Conservation (phyloP, 2,113 vertebrate species). For the Gymnocephalus cernua region DNA sequence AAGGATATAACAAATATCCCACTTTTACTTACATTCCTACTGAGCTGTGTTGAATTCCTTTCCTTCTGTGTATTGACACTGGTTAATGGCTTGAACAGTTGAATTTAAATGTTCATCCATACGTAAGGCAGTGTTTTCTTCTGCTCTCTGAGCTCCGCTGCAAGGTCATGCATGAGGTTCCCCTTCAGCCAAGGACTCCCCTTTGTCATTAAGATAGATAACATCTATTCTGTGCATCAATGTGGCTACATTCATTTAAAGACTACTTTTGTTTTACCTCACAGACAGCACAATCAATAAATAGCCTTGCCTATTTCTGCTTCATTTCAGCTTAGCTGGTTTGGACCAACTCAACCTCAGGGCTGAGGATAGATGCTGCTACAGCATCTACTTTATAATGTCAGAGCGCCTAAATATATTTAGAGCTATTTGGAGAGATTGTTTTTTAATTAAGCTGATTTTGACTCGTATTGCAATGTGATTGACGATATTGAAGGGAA, state of each 20-base stretch:
- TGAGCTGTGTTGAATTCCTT: neutral
- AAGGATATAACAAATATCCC: neutral
- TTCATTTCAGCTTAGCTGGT: slow-evolving; percentile 60
- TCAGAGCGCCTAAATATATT: neutral
- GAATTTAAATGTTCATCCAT: slow-evolving; percentile 55
- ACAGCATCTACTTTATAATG: neutral
- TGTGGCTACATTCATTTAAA: slow-evolving; percentile 70
- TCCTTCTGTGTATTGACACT: slow-evolving; percentile 12
- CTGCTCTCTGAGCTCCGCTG: slow-evolving; percentile 1
- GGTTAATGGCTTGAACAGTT: slow-evolving; percentile 40
- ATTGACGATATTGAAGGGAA: no score
- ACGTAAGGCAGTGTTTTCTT: slow-evolving; percentile 21
- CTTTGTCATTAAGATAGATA: slow-evolving; percentile 78
- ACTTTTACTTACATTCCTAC: slow-evolving; percentile 5
- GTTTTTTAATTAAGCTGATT: no score
- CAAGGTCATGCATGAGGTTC: slow-evolving; percentile 74
- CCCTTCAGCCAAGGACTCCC: slow-evolving; percentile 73
- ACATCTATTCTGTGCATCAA: slow-evolving; percentile 67
- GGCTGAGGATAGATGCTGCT: slow-evolving; percentile 19
- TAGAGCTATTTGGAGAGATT: no score
- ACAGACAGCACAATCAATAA: slow-evolving; percentile 72
- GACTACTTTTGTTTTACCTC: slow-evolving; percentile 76
- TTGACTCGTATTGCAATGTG: no score
- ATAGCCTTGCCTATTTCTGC: slow-evolving; percentile 67
- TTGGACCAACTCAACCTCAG: slow-evolving; percentile 26